phyloP scores from a whole-genome alignment of 2,888 invertebrate genomes.

The Cryptocephalus moraei region DNA sequence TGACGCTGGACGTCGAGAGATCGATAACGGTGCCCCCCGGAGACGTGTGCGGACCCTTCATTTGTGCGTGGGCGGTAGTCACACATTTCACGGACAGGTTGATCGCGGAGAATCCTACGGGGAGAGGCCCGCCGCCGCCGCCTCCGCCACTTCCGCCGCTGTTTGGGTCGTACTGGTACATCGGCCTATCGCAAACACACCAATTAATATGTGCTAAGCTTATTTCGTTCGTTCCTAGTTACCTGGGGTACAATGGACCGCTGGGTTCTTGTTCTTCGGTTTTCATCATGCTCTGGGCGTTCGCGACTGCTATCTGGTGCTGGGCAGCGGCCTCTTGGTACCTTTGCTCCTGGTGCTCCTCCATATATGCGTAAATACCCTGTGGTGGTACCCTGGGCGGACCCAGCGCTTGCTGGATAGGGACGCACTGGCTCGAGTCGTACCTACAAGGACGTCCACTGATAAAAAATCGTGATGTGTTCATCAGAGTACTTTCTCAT shows the following conservation, averaged over 20 bases:
- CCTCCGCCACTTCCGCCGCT: conserved; percentile 27
- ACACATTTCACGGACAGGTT: conserved; percentile 80
- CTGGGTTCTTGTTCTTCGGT: conserved; percentile 59
- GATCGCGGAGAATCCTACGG: conserved; percentile 69
- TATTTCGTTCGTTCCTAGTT: conserved; percentile 11
- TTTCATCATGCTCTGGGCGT: conserved; percentile 51
- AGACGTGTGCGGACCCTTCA: conserved; percentile 60
- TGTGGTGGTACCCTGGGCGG: conserved; percentile 40
- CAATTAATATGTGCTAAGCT: background rate
- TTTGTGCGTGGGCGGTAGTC: conserved; percentile 57
- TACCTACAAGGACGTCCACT: conserved; percentile 52
- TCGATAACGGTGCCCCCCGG: conserved; percentile 75
- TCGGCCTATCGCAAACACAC: conserved; percentile 47
- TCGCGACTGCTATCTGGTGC: conserved; percentile 44
- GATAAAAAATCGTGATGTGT: too few relatives aligned
- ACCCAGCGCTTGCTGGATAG: conserved; percentile 40
- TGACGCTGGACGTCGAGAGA: conserved; percentile 76
- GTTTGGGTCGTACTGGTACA: conserved; percentile 65
- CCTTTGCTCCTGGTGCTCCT: conserved; percentile 51
- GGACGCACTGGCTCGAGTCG: conserved; percentile 41
- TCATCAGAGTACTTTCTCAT: too few relatives aligned
- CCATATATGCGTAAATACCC: conserved; percentile 53
- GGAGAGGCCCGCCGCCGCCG: conserved; percentile 53
- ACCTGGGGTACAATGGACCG: conserved; percentile 68
- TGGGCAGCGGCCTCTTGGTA: conserved; percentile 38